Conservation (phyloP, 2,113 vertebrate species). For the Rhea pennata region DNA sequence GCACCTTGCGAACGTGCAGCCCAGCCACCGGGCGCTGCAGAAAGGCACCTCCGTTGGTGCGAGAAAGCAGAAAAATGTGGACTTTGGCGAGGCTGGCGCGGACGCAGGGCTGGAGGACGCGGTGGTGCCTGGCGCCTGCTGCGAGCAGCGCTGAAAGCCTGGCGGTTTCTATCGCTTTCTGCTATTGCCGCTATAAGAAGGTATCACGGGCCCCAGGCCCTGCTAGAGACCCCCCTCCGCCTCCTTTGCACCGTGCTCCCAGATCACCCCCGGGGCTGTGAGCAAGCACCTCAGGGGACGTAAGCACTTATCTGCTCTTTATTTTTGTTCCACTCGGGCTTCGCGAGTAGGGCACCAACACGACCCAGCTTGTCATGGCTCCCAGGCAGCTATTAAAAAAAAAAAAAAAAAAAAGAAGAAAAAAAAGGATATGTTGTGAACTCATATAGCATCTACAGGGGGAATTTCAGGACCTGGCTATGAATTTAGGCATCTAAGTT, state of each 20-base stretch:
- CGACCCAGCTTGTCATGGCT: background rate
- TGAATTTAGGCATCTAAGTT: background rate
- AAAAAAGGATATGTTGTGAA: no score
- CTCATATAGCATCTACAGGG: background rate
- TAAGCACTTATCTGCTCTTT: background rate
- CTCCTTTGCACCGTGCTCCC: no score
- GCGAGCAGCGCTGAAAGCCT: background rate
- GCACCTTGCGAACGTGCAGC: no score
- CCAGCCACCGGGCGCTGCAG: no score
- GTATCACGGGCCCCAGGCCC: conserved; percentile 3
- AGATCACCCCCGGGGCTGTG: no score
- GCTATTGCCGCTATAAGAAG: conserved; percentile 11
- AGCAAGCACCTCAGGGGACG: accelerated
- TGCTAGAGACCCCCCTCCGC: background rate
- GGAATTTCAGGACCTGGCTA: background rate
- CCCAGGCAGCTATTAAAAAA: background rate
- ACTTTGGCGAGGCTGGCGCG: no score
- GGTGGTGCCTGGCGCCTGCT: no score
- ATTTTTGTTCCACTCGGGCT: background rate
- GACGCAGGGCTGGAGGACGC: no score
- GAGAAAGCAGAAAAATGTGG: no score
- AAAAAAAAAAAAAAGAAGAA: background rate
- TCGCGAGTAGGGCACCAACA: accelerated
- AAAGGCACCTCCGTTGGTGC: no score
- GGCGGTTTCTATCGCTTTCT: conserved; percentile 11